These are phyloP conservation scores for Bucco capensis DNA, from an alignment of 2,113 vertebrate genomes.

Conservation along the genomic window DNA sequence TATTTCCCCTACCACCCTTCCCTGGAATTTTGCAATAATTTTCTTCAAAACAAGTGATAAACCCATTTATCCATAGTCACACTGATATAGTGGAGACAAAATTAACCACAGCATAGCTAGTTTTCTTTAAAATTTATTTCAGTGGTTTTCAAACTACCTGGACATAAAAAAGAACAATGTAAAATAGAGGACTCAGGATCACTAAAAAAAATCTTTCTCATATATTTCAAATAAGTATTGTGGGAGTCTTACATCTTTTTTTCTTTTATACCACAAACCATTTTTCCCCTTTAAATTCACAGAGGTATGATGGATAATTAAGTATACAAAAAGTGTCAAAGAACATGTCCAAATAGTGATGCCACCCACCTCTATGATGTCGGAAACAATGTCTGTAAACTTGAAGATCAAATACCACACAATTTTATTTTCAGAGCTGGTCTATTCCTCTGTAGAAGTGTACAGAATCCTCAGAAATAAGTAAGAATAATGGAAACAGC, in stretches of 20 bases:
- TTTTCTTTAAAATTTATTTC: not conserved
- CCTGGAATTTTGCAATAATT: not conserved
- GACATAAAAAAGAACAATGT: not conserved
- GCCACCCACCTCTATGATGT: not conserved
- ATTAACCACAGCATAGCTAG: not conserved
- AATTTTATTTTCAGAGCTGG: not conserved
- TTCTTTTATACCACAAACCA: not conserved
- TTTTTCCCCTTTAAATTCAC: not conserved
- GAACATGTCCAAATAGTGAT: not conserved
- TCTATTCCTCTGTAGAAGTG: not conserved
- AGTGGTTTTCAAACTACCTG: not conserved
- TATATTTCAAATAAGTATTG: not conserved
- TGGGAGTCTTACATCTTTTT: not conserved
- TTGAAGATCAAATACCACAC: not conserved
- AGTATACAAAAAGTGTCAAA: not conserved
- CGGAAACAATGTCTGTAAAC: not conserved
- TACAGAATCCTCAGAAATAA: not conserved
- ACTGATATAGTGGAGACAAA: not conserved
- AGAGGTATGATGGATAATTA: not conserved
- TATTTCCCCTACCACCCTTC: not conserved
- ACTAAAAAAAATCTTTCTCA: not conserved
- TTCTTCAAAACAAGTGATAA: not conserved
- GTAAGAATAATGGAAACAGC: accelerated
- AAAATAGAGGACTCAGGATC: not conserved
- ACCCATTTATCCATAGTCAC: not conserved